phyloP scores from a whole-genome alignment of 1,140 invertebrate species.

The Ruditapes philippinarum region DNA sequence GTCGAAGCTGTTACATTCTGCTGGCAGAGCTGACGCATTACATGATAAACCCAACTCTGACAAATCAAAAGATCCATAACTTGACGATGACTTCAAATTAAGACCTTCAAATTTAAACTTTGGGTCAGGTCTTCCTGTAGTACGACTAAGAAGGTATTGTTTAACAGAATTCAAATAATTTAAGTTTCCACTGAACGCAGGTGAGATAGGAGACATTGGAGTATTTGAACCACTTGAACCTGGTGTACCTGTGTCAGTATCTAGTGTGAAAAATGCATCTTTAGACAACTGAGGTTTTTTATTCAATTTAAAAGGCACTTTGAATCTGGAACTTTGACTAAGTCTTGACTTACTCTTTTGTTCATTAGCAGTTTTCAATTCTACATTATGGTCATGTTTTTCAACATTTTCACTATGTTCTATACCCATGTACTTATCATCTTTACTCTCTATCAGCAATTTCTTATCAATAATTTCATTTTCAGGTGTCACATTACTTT shows the following conservation, averaged over 20 bases:
- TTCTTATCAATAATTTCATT: too few relatives aligned
- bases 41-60: conserved; percentile 34
- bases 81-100: conserved; percentile 39
- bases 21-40: neutral
- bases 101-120: conserved; percentile 50
- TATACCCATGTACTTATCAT: too few relatives aligned
- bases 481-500: too few relatives aligned
- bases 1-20: neutral
- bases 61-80: neutral
- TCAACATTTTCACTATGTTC: neutral
- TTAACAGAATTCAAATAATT: conserved; percentile 26
- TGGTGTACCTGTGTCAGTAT: neutral
- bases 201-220: neutral
- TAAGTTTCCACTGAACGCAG: neutral
- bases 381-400: neutral
- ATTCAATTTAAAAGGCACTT: neutral
- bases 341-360: neutral
- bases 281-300: neutral
- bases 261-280: conserved; percentile 39
- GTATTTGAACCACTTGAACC: neutral
- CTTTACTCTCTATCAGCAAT: too few relatives aligned
- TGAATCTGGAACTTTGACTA: neutral
- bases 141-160: conserved; percentile 51
- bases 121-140: neutral
- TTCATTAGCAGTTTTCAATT: neutral